Percentiles rank a stretch among this genome's conserved stretches.
Conservation (phyloP, 2,888 invertebrate species). For the Drosophila quinaria region DNA sequence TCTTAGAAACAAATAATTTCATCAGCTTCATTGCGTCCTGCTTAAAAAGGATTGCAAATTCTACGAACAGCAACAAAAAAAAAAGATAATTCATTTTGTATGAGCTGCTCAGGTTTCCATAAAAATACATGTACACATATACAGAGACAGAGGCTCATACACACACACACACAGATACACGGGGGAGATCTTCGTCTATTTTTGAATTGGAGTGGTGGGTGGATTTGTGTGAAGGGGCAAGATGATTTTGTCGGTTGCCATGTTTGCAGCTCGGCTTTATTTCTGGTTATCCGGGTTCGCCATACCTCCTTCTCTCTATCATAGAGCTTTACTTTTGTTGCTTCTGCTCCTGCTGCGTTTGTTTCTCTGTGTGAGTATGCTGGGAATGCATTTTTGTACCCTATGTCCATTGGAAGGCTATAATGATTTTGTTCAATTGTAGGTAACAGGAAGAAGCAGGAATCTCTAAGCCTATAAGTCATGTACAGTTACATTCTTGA, state of each 20-base stretch:
- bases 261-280: conserved; percentile 15
- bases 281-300: conserved; percentile 9
- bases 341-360: conserved; percentile 7
- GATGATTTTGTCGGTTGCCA: conserved; percentile 24
- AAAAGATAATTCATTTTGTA: conserved; percentile 15
- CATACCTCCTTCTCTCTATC: not conserved
- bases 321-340: not conserved
- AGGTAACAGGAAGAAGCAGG: no score
- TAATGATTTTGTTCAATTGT: not conserved
- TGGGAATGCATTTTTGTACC: conserved; percentile 4
- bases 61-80: not conserved
- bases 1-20: conserved; percentile 7
- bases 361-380: conserved; percentile 9
- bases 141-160: not conserved
- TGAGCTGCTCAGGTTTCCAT: conserved; percentile 10
- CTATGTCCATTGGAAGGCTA: not conserved
- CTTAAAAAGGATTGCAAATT: conserved; percentile 9
- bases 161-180: not conserved
- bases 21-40: conserved; percentile 11
- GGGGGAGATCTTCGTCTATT: not conserved
- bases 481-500: not conserved
- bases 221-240: not conserved
- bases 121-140: not conserved
- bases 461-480: no score
- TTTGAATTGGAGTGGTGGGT: not conserved